These are phyloP conservation scores for Eremophila alpestris DNA, from an alignment of 2,797 vertebrate species.

Conservation along the genomic window DNA sequence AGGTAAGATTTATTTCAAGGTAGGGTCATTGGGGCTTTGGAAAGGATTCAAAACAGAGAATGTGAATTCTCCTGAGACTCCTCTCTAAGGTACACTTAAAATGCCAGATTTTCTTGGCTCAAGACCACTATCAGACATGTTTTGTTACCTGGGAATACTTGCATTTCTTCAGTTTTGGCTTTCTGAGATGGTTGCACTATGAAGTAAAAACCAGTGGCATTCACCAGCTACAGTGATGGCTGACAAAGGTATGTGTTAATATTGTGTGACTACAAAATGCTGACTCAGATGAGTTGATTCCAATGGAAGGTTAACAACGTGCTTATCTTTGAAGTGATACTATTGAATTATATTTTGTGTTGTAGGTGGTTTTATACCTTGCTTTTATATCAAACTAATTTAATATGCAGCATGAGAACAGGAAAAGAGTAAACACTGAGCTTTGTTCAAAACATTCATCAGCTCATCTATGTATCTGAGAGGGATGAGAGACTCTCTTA, in stretches of 20 bases:
- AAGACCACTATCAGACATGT: constrained; percentile 6
- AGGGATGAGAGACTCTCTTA: constrained; percentile 4
- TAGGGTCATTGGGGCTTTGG: constrained; percentile 23
- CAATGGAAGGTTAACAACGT: constrained; percentile 34
- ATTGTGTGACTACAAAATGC: constrained; percentile 54
- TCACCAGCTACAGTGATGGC: constrained; percentile 44
- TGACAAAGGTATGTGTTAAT: constrained; percentile 49
- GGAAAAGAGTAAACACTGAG: not conserved
- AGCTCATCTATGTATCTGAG: not conserved
- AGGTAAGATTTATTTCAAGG: constrained; percentile 32
- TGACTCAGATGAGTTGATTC: constrained; percentile 46
- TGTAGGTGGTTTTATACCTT: constrained; percentile 6
- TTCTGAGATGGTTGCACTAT: constrained; percentile 27
- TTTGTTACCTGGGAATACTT: constrained; percentile 60
- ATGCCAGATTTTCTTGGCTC: constrained; percentile 48
- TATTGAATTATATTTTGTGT: constrained; percentile 9
- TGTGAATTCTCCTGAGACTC: constrained; percentile 17
- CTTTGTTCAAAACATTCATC: constrained; percentile 25
- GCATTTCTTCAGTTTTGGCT: constrained; percentile 41
- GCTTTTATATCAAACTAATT: not conserved
- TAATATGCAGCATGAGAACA: constrained; percentile 34
- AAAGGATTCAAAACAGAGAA: constrained; percentile 26
- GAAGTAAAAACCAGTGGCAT: constrained; percentile 54
- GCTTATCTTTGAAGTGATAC: constrained; percentile 53
- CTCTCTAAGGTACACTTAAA: constrained; percentile 26